Evolutionary conservation across 2,888 invertebrate genomes (phyloP).

Genomic region (Amiota mariae): DNA sequence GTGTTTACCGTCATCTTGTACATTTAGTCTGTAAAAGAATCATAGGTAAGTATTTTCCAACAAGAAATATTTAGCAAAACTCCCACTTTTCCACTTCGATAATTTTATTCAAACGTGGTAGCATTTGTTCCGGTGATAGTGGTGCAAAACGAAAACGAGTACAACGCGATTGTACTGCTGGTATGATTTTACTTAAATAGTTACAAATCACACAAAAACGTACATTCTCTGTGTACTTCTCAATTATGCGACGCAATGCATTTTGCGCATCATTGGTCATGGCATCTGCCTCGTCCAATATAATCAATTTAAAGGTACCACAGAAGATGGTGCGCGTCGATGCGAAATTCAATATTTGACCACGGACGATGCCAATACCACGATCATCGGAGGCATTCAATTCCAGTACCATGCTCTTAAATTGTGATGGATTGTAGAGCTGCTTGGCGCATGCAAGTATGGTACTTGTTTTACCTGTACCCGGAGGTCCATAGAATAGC

Average conservation of each 20-base stretch:
- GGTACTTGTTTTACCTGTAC: conserved; percentile 98
- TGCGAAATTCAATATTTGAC: conserved; percentile 95
- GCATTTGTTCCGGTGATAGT: conserved; percentile 86
- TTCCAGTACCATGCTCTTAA: conserved; percentile 94
- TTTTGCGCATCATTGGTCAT: conserved; percentile 99
- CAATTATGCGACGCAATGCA: conserved; percentile 96
- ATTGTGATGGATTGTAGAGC: conserved; percentile 90
- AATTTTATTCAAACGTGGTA: conserved; percentile 90
- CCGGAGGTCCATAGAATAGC: conserved; percentile 97
- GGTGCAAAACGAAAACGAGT: conserved; percentile 97
- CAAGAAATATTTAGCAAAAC: neutral
- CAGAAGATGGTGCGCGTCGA: conserved; percentile 96
- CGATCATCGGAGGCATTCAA: conserved; percentile 99
- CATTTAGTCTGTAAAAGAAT: conserved; percentile 78
- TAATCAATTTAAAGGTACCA: conserved; percentile 94
- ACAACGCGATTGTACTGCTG: conserved; percentile 97
- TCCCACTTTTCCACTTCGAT: conserved; percentile 85
- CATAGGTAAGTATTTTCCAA: neutral
- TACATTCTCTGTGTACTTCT: conserved; percentile 99
- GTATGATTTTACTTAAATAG: conserved; percentile 98
- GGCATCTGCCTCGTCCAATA: conserved; percentile 98
- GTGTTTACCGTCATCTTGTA: conserved; percentile 90
- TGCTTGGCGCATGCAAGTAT: conserved; percentile 96
- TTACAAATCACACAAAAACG: conserved; percentile 99
- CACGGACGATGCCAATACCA: conserved; percentile 95